Percentiles rank a stretch among this genome's conserved stretches.
Conservation (phyloP, 2,888 invertebrate genomes). For the Brachycybe producta region DNA sequence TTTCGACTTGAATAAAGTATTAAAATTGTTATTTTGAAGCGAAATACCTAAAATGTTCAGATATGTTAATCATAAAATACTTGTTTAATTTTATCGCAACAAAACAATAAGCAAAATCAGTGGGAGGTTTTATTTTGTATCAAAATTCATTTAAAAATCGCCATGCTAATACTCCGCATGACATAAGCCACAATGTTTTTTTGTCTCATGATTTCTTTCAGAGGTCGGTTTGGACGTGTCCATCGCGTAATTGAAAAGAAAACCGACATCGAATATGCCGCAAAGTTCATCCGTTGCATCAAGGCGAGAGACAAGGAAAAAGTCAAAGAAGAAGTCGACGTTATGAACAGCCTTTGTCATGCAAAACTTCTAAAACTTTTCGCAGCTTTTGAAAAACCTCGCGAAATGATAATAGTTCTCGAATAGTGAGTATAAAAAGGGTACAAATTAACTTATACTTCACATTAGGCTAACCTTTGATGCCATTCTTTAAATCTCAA, state of each 20-base stretch:
- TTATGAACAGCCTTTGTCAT: slow-evolving; percentile 72
- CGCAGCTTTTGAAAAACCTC: slow-evolving; percentile 62
- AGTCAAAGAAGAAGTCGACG: slow-evolving; percentile 66
- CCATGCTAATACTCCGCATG: no score
- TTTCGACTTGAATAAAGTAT: no score
- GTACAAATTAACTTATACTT: slow-evolving; percentile 1
- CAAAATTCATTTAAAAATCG: no score
- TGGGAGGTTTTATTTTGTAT: no score
- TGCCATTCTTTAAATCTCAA: slow-evolving; percentile 35
- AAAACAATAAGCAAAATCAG: no score
- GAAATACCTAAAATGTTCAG: no score
- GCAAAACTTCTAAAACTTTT: slow-evolving; percentile 69
- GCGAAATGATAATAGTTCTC: slow-evolving; percentile 71
- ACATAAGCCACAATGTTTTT: no score
- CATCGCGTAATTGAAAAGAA: slow-evolving; percentile 45
- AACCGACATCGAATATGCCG: slow-evolving; percentile 54
- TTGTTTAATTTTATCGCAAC: no score
- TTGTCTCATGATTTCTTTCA: slow-evolving; percentile 25
- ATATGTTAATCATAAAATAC: no score
- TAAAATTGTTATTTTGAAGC: no score
- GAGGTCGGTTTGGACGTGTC: slow-evolving; percentile 41
- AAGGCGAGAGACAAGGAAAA: slow-evolving; percentile 58
- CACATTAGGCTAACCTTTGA: background rate
- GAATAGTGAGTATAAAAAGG: slow-evolving; percentile 66
- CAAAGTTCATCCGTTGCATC: slow-evolving; percentile 65